Percentiles rank a stretch among this genome's conserved stretches.
These are phyloP conservation scores for Limanda limanda DNA, from an alignment of 2,113 vertebrate genomes.

Conservation along the genomic window DNA sequence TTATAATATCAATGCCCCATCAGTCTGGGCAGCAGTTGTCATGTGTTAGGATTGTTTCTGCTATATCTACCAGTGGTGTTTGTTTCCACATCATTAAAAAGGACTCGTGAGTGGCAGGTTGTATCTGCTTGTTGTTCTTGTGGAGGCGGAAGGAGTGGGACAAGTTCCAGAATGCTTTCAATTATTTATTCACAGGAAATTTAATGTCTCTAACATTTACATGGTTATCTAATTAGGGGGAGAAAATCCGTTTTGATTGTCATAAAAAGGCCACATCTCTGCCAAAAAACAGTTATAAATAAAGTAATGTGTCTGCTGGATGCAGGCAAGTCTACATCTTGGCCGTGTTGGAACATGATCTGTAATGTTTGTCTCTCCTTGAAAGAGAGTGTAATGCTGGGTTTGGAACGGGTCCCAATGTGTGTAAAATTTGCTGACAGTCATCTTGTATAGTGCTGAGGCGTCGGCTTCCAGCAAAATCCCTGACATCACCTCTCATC, in stretches of 20 bases:
- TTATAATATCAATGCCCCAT: not conserved
- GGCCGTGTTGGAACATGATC: conserved; percentile 7
- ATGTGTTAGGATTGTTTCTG: not conserved
- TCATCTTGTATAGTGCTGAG: conserved; percentile 31
- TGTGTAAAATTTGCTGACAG: conserved; percentile 51
- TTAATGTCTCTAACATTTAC: not conserved
- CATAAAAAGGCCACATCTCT: not conserved
- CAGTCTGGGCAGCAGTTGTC: not conserved
- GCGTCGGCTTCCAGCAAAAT: conserved; percentile 36
- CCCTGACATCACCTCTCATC: conserved; percentile 33
- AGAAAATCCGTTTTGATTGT: not conserved
- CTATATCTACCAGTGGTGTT: not conserved
- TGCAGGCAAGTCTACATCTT: not conserved
- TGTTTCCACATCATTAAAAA: not conserved
- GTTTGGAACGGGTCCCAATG: conserved; percentile 37
- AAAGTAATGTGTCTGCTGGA: not conserved
- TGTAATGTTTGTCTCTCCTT: conserved; percentile 13
- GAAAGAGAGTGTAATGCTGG: conserved; percentile 10
- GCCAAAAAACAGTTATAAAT: not conserved
- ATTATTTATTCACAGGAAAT: conserved; percentile 9
- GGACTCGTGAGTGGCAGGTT: not conserved
- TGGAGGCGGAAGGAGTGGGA: conserved; percentile 1
- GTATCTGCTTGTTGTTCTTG: not conserved
- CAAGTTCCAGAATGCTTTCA: not conserved
- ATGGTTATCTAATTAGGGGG: not conserved